Conservation (phyloP, 2,888 invertebrate species). For the Rhyacophila evoluta region DNA sequence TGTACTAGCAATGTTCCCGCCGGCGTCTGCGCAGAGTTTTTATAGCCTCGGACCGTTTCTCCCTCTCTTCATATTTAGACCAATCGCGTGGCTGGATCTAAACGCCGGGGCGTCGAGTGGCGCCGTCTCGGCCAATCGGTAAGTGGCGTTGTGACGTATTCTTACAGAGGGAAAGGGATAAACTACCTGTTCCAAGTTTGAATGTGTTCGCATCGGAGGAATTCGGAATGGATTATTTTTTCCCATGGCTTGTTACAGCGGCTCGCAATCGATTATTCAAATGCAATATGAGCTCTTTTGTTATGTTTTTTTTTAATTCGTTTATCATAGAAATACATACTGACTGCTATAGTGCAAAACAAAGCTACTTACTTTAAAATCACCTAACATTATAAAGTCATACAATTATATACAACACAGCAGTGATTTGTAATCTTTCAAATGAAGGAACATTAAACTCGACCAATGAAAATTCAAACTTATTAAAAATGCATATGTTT, state of each 20-base stretch:
- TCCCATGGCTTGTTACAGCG: slow-evolving; percentile 69
- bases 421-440: too few relatives aligned
- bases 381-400: too few relatives aligned
- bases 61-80: slow-evolving; percentile 57
- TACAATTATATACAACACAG: too few relatives aligned
- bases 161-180: slow-evolving; percentile 55
- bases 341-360: too few relatives aligned
- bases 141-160: slow-evolving; percentile 56
- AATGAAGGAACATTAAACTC: too few relatives aligned
- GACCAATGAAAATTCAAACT: too few relatives aligned
- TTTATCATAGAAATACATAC: too few relatives aligned
- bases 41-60: slow-evolving; percentile 55
- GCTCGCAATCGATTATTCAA: slow-evolving; percentile 67
- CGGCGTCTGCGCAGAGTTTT: slow-evolving; percentile 61
- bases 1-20: slow-evolving; percentile 68
- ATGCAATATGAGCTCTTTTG: slow-evolving; percentile 65
- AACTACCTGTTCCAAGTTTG: slow-evolving; percentile 53
- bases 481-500: too few relatives aligned
- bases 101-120: slow-evolving; percentile 65
- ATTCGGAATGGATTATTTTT: slow-evolving; percentile 64
- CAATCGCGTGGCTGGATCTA: slow-evolving; percentile 51
- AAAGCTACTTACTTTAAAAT: too few relatives aligned
- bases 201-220: slow-evolving; percentile 44
- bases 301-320: too few relatives aligned
- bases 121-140: slow-evolving; percentile 66